Percentiles rank a stretch among this genome's conserved stretches.
These are phyloP conservation scores for Heliothis virescens DNA, from an alignment of 1,140 invertebrate genomes.

Conservation along the genomic window DNA sequence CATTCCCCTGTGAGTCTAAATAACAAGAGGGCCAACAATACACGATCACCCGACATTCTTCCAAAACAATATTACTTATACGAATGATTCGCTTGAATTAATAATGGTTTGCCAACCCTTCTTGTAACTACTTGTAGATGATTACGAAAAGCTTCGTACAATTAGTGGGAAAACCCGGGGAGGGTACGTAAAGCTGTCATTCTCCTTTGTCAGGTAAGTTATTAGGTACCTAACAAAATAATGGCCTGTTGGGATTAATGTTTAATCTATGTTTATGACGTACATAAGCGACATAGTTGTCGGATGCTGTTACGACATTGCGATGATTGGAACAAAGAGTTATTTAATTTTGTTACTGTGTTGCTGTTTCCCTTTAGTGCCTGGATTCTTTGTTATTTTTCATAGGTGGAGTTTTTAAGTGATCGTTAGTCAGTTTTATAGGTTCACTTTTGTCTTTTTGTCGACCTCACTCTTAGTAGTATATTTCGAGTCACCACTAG, in stretches of 20 bases:
- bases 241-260: slow-evolving; percentile 48
- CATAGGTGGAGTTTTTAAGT: not conserved
- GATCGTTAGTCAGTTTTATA: not conserved
- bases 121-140: slow-evolving; percentile 31
- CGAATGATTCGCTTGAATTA: slow-evolving; percentile 33
- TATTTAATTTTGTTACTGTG: slow-evolving; percentile 38
- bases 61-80: slow-evolving; percentile 4
- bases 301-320: not conserved
- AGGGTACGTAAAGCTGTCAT: slow-evolving; percentile 35
- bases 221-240: slow-evolving; percentile 45
- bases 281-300: slow-evolving; percentile 42
- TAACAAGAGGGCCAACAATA: not conserved
- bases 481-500: too few species aligned
- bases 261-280: slow-evolving; percentile 48
- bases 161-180: slow-evolving; percentile 42
- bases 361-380: not conserved
- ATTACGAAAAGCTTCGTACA: slow-evolving; percentile 40
- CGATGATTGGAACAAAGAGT: slow-evolving; percentile 38
- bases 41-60: slow-evolving; percentile 2
- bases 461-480: too few species aligned
- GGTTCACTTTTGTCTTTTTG: not conserved
- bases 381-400: not conserved
- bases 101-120: slow-evolving; percentile 31
- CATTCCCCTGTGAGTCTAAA: slow-evolving; percentile 4
- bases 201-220: slow-evolving; percentile 46